A percentile compares a stretch with the other conserved stretches of the same genome.
Evolutionary conservation across 2,113 vertebrate species (phyloP).

Genomic region (Noctilio leporinus): DNA sequence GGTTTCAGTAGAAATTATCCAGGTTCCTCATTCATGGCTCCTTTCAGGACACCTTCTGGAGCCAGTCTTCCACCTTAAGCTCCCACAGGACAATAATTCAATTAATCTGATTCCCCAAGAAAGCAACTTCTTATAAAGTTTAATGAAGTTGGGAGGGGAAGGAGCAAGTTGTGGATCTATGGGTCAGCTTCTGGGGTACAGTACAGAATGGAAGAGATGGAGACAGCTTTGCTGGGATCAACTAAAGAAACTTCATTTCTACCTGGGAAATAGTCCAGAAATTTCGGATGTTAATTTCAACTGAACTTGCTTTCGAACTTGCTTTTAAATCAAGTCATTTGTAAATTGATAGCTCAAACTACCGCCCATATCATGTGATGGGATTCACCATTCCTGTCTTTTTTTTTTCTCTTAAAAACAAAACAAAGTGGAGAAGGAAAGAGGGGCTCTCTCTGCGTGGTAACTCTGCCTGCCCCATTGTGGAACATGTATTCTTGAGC

Average conservation of each 20-base stretch:
- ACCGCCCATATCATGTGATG: neutral
- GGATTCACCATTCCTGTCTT: neutral
- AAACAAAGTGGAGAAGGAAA: neutral
- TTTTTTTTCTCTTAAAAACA: neutral
- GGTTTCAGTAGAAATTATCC: slow-evolving; percentile 49
- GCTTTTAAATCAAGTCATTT: neutral
- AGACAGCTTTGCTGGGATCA: neutral
- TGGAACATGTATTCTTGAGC: neutral
- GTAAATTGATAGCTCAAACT: neutral
- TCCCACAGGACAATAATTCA: neutral
- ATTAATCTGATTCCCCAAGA: neutral
- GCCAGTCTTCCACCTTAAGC: neutral
- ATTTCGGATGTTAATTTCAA: neutral
- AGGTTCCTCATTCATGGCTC: neutral
- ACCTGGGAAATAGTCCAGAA: neutral
- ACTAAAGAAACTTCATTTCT: neutral
- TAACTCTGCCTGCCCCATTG: neutral
- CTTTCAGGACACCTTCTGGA: neutral
- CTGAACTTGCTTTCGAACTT: neutral
- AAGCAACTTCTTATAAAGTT: too few species aligned
- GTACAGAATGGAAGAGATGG: too few species aligned
- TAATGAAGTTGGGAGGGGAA: too few species aligned
- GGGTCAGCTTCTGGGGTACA: neutral
- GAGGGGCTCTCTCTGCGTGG: neutral
- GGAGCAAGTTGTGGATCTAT: neutral